Conservation (phyloP, 1,140 invertebrate species). For the Lepidurus packardi region DNA sequence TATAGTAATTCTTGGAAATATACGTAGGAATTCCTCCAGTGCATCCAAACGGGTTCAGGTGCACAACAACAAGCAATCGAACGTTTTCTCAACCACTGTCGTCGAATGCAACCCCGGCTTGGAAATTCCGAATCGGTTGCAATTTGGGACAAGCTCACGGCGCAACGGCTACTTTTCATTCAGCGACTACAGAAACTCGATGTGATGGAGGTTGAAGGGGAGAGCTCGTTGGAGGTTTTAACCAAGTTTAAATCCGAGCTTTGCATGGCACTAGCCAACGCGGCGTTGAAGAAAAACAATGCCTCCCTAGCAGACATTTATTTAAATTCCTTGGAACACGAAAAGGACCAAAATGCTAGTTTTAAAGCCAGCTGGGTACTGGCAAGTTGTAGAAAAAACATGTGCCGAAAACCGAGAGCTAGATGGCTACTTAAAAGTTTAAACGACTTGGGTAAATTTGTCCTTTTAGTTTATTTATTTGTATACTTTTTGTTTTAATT, state of each 20-base stretch:
- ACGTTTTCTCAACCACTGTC: neutral
- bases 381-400: neutral
- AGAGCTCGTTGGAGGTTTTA: neutral
- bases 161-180: neutral
- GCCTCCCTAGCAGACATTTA: neutral
- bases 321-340: neutral
- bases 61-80: neutral
- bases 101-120: neutral
- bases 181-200: neutral
- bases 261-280: neutral
- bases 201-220: neutral
- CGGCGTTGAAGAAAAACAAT: neutral
- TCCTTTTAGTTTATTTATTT: neutral
- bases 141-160: neutral
- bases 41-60: neutral
- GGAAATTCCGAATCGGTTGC: neutral
- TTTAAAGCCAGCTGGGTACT: neutral
- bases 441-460: neutral
- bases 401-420: neutral
- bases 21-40: neutral
- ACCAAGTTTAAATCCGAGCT: neutral
- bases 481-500: neutral
- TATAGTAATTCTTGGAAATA: neutral
- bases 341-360: neutral
- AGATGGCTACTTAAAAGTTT: slow-evolving; percentile 8